Conservation (phyloP, 2,888 invertebrate species). For the Cephus runcator region DNA sequence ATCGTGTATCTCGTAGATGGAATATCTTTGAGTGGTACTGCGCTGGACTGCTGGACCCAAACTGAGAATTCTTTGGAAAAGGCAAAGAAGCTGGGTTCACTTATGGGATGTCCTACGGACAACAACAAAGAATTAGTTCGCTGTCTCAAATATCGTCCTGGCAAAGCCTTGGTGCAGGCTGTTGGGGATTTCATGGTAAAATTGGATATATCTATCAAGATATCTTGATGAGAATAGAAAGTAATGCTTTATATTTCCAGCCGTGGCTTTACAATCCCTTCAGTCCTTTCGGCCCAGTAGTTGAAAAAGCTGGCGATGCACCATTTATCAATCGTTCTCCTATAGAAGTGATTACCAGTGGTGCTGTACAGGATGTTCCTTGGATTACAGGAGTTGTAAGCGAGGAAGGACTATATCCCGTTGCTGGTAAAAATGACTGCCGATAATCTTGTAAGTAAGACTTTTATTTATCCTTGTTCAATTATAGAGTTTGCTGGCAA, state of each 20-base stretch:
- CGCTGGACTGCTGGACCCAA: conserved; percentile 68
- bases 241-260: conserved; percentile 50
- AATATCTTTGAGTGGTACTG: conserved; percentile 78
- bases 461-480: neutral
- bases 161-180: conserved; percentile 71
- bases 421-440: conserved; percentile 67
- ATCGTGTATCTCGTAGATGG: conserved; percentile 61
- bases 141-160: conserved; percentile 74
- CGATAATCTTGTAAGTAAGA: neutral
- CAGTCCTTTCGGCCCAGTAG: conserved; percentile 78
- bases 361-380: conserved; percentile 74
- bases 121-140: conserved; percentile 70
- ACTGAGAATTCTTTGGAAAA: conserved; percentile 68
- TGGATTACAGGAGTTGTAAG: conserved; percentile 76
- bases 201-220: neutral
- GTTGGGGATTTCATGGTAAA: conserved; percentile 71
- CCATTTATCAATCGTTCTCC: conserved; percentile 78
- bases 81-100: conserved; percentile 70
- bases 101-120: conserved; percentile 73
- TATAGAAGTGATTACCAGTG: conserved; percentile 70
- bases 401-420: conserved; percentile 81
- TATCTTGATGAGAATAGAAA: neutral
- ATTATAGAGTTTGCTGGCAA: conserved; percentile 60
- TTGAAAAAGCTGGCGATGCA: conserved; percentile 70
- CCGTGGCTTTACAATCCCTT: conserved; percentile 75